Evolutionary conservation across 2,113 vertebrate species (phyloP).

Genomic region (Coptodon bakossiorum): DNA sequence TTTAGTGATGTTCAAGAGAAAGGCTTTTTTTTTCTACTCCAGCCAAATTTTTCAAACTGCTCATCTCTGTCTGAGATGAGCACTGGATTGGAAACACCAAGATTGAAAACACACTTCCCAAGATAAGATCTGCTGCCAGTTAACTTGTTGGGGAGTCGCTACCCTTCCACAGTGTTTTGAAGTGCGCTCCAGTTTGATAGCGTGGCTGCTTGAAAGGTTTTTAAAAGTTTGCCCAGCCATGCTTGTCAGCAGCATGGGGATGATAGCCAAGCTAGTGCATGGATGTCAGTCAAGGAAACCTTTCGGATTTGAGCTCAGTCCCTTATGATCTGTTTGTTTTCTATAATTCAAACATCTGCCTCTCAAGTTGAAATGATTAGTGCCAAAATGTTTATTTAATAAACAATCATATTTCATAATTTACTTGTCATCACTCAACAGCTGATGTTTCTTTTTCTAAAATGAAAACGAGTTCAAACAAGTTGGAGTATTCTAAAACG

Average conservation of each 20-base stretch:
- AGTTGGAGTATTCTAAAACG: neutral
- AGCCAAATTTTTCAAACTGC: slow-evolving; percentile 12
- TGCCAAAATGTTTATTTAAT: neutral
- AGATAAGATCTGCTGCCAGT: slow-evolving; percentile 42
- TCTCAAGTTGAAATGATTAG: neutral
- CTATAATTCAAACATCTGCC: neutral
- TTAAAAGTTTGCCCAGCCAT: slow-evolving; percentile 19
- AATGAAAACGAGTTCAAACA: neutral
- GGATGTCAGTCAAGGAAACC: slow-evolving; percentile 6
- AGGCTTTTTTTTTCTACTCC: neutral
- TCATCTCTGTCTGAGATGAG: slow-evolving; percentile 7
- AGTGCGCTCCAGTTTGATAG: slow-evolving; percentile 10
- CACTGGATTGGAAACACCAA: slow-evolving; percentile 8
- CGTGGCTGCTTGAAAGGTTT: slow-evolving; percentile 18
- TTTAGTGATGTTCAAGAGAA: slow-evolving; percentile 35
- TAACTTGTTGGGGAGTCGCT: slow-evolving; percentile 6
- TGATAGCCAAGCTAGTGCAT: neutral
- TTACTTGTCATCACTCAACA: neutral
- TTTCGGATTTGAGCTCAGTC: neutral
- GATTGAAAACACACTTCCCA: slow-evolving; percentile 30
- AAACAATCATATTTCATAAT: neutral
- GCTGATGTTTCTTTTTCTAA: neutral
- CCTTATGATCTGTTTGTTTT: neutral
- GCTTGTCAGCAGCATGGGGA: neutral
- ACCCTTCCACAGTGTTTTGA: slow-evolving; percentile 16